Evolutionary conservation across 1,140 invertebrate species (phyloP).

Genomic region (Drosophila tristis): DNA sequence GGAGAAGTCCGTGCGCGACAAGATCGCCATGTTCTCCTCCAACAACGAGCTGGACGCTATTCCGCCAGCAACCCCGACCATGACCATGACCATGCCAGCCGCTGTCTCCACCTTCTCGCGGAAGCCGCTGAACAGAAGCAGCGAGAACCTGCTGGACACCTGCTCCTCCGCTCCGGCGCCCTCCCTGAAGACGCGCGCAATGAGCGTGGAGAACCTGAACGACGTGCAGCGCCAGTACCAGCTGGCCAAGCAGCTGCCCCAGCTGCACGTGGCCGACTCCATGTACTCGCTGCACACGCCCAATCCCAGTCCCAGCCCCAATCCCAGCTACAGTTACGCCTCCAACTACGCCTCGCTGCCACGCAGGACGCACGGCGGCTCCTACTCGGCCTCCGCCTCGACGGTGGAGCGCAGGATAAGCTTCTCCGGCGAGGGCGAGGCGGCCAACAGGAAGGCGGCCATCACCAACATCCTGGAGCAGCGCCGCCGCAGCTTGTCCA

Average conservation of each 20-base stretch:
- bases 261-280: slow-evolving; percentile 71
- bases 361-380: slow-evolving; percentile 67
- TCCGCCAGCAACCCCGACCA: slow-evolving; percentile 30
- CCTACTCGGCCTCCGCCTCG: slow-evolving; percentile 56
- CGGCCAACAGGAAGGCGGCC: slow-evolving; percentile 76
- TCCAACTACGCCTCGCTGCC: slow-evolving; percentile 80
- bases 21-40: slow-evolving; percentile 94
- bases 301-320: slow-evolving; percentile 26
- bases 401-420: slow-evolving; percentile 85
- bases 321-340: background rate
- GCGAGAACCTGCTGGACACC: slow-evolving; percentile 85
- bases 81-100: slow-evolving; percentile 15
- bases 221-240: slow-evolving; percentile 78
- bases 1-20: slow-evolving; percentile 92
- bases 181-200: slow-evolving; percentile 73
- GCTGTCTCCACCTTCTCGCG: slow-evolving; percentile 32
- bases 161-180: slow-evolving; percentile 39
- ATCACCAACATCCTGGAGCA: slow-evolving; percentile 88
- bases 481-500: slow-evolving; percentile 91
- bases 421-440: slow-evolving; percentile 84
- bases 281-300: slow-evolving; percentile 77
- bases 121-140: slow-evolving; percentile 85
- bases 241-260: slow-evolving; percentile 70
- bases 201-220: slow-evolving; percentile 83
- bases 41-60: slow-evolving; percentile 72